A percentile compares a stretch with the other conserved stretches of the same genome.
Conservation (phyloP, 2,888 invertebrate species). For the Hyppa rectilinea region DNA sequence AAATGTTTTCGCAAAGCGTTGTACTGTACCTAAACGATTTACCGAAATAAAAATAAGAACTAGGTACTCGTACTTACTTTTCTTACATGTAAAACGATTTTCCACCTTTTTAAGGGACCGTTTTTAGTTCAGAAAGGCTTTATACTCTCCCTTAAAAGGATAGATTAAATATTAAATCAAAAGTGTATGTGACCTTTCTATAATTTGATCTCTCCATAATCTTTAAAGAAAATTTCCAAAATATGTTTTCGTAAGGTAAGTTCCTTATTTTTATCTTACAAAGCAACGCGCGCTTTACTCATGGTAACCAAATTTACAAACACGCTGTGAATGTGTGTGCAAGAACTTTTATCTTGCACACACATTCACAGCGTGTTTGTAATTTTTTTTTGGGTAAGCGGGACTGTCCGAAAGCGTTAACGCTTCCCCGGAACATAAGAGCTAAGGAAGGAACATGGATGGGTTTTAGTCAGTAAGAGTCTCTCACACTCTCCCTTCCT, state of each 20-base stretch:
- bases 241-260: not conserved
- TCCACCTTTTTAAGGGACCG: conserved; percentile 1
- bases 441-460: too few species aligned
- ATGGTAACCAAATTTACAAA: too few species aligned
- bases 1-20: conserved; percentile 53
- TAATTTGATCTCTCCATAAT: not conserved
- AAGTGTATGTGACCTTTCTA: not conserved
- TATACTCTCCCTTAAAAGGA: not conserved
- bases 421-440: too few species aligned
- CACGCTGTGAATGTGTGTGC: too few species aligned
- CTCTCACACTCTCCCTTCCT: too few species aligned
- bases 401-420: too few species aligned
- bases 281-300: too few species aligned
- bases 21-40: conserved; percentile 29
- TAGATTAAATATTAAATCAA: not conserved
- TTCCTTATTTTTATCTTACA: too few species aligned
- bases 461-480: too few species aligned
- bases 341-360: too few species aligned
- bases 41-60: conserved; percentile 41
- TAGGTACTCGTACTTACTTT: conserved; percentile 22
- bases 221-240: not conserved
- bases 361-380: too few species aligned
- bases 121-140: not conserved
- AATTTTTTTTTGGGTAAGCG: too few species aligned
- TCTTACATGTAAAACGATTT: conserved; percentile 27